A percentile compares a stretch with the other conserved stretches of the same genome.
These are phyloP conservation scores for Pica pica DNA, from an alignment of 2,113 vertebrate species.

Conservation along the genomic window DNA sequence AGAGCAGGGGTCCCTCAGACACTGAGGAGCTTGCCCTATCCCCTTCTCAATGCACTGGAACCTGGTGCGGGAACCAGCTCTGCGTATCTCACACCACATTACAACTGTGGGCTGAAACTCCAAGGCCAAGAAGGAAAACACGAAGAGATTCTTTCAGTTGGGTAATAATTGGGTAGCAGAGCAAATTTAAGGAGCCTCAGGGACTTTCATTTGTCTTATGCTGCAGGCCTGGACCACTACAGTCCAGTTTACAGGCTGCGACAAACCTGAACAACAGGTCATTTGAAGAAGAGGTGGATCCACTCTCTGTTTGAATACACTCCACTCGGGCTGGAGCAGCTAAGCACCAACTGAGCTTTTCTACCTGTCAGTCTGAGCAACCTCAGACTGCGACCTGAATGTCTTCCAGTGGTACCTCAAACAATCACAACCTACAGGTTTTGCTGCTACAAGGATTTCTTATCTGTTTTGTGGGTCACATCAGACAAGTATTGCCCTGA, in stretches of 20 bases:
- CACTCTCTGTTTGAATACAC: not conserved
- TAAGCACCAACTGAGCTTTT: not conserved
- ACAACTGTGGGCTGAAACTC: not conserved
- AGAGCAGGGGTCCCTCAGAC: not conserved
- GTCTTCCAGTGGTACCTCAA: not conserved
- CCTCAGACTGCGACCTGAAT: not conserved
- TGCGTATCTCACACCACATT: not conserved
- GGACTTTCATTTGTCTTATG: not conserved
- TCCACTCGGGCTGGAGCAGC: not conserved
- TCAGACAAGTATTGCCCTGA: not conserved
- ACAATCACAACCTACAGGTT: not conserved
- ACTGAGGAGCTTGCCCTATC: not conserved
- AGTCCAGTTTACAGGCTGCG: not conserved
- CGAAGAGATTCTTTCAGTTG: not conserved
- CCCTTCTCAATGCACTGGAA: not conserved
- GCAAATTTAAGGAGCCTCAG: not conserved
- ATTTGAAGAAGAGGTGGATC: not conserved
- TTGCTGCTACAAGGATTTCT: not conserved
- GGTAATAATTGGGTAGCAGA: not conserved
- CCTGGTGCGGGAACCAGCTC: not conserved
- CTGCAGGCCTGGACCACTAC: not conserved
- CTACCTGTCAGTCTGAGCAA: not conserved
- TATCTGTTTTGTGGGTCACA: not conserved
- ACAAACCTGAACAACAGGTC: not conserved
- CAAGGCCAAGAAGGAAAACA: not conserved